Evolutionary conservation across 2,113 vertebrate species (phyloP), one percentile per base, ranked within the genome.

Genomic region (Phoxinus phoxinus): DNA sequence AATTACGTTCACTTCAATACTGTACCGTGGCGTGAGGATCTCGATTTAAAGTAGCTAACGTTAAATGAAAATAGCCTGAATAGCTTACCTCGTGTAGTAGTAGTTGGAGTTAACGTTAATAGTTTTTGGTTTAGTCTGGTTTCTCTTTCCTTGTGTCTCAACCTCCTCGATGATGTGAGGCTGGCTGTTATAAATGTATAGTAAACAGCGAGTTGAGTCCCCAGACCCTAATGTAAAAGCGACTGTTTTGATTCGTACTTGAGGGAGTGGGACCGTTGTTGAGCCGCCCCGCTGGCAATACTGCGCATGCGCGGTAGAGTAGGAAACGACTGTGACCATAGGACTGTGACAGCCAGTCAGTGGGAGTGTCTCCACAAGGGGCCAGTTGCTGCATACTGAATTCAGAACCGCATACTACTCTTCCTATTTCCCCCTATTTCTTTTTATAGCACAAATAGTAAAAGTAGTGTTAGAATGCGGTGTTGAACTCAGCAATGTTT

Each of bases 281-380:
- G 32, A 41, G 10, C 53, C 11, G 63, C 46, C 27, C 44, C 10
- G 13, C 44, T 51, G 27, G 6, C 3, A 10, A 37, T 6, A 51
- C 25, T 2, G 44, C 80, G 27, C 80, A 51, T 82, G 80, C 63
- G 80, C 80, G 23, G 80, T 69, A 2, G 25, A 67, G 12, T 48
- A 11, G 25, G n/a, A 48, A 46, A 19, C 59, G 27, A n/a, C 4
- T 10, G 11, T 15, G 44, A 67, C n/a, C n/a, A n/a, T n/a, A n/a
- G n/a, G 27, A n/a, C 4, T 10, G 11, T 15, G 44, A 67, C n/a
- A 12, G 37, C 25, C 4, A 5, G 9, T 30, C 41, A 81, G 37
- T 81, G 21, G 76, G 56, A 21, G 77, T 37, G 56, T 44, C 35
- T 41, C 41, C 41, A 41, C 41, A 41, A 41, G 10, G 41, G 7